These are phyloP conservation scores for Torymus aiolomorphi DNA, from an alignment of 2,888 invertebrate genomes.

Conservation along the genomic window DNA sequence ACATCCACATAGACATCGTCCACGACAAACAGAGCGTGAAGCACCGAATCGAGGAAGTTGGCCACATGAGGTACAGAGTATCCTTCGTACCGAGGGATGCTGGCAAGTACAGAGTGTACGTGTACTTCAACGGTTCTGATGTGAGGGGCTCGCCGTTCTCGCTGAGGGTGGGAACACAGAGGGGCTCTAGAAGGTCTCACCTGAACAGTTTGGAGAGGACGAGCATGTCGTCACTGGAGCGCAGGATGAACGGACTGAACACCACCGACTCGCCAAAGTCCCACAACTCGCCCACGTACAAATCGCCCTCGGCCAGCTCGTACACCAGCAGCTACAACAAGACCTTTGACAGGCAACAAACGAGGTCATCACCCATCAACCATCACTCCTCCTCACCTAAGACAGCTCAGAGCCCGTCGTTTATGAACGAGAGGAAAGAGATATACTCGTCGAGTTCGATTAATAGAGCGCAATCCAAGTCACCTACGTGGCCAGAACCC, in stretches of 20 bases:
- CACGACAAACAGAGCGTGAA: conserved; percentile 91
- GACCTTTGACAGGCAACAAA: conserved; percentile 58
- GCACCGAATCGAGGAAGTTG: conserved; percentile 88
- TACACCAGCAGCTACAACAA: conserved; percentile 63
- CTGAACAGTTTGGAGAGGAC: conserved; percentile 65
- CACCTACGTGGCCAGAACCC: conserved; percentile 61
- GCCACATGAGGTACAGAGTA: conserved; percentile 85
- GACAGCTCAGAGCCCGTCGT: conserved; percentile 23
- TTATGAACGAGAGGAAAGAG: conserved; percentile 28
- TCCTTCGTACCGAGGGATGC: conserved; percentile 87
- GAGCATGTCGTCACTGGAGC: conserved; percentile 69
- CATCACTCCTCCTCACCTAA: neutral
- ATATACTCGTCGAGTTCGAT: conserved; percentile 60
- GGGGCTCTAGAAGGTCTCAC: conserved; percentile 74
- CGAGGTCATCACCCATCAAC: neutral
- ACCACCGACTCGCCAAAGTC: conserved; percentile 56
- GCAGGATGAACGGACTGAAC: conserved; percentile 70
- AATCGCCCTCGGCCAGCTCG: conserved; percentile 61
- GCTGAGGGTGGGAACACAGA: conserved; percentile 87
- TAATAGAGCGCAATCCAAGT: conserved; percentile 62
- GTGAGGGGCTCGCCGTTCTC: conserved; percentile 92
- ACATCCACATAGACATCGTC: conserved; percentile 92
- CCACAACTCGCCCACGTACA: conserved; percentile 29
- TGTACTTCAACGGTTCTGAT: conserved; percentile 92
- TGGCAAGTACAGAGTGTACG: conserved; percentile 89